These are phyloP conservation scores for Crocuta crocuta DNA, from an alignment of 2,113 vertebrate species.

Conservation along the genomic window DNA sequence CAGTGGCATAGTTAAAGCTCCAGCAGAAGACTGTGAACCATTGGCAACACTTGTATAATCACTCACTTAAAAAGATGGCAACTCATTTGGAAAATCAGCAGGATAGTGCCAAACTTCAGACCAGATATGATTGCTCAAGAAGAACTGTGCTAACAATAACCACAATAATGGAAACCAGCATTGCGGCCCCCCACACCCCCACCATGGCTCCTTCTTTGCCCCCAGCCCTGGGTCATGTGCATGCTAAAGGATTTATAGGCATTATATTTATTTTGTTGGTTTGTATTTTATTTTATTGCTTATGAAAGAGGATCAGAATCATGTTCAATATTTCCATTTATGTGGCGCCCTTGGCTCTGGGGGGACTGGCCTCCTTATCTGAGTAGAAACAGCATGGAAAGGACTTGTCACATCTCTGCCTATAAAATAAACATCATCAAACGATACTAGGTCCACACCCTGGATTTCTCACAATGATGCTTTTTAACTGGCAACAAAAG, in stretches of 20 bases:
- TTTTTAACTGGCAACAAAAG: slow-evolving; percentile 53
- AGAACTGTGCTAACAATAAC: not conserved
- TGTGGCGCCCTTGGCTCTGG: not conserved
- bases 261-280: slow-evolving; percentile 3
- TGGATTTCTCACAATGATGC: slow-evolving; percentile 39
- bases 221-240: not conserved
- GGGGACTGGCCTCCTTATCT: slow-evolving; percentile 41
- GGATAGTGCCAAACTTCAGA: slow-evolving; percentile 32
- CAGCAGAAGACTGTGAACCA: not conserved
- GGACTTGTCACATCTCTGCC: slow-evolving; percentile 39
- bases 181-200: not conserved
- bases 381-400: not conserved
- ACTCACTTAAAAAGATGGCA: slow-evolving; percentile 63
- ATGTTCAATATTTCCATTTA: slow-evolving; percentile 54
- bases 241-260: not conserved
- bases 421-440: slow-evolving; percentile 72
- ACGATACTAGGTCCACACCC: not conserved
- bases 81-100: slow-evolving; percentile 73
- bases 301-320: slow-evolving; percentile 38
- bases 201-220: not conserved
- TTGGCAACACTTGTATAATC: not conserved
- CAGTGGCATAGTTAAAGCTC: not conserved
- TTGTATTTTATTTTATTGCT: slow-evolving; percentile 52
- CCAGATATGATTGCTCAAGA: slow-evolving; percentile 55
- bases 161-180: slow-evolving; percentile 27